These are phyloP conservation scores for Psittacula cyanocephala DNA, from an alignment of 2,113 vertebrate species.

Conservation along the genomic window DNA sequence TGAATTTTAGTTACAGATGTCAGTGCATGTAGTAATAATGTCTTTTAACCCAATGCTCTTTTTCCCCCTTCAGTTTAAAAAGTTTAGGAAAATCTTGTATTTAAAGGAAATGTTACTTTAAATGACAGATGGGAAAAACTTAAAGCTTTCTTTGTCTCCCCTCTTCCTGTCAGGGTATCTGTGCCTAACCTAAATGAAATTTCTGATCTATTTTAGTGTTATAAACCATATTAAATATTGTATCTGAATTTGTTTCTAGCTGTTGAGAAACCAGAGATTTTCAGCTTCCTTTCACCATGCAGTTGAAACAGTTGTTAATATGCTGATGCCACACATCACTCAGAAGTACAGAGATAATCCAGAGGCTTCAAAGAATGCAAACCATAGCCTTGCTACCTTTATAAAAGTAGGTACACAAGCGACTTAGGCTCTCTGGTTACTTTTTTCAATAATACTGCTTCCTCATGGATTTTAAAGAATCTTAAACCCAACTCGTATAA, in stretches of 20 bases:
- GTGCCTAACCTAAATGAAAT: neutral
- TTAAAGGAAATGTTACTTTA: neutral
- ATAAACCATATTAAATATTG: neutral
- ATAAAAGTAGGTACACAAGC: constrained; percentile 84
- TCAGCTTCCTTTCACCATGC: constrained; percentile 92
- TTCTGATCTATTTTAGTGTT: neutral
- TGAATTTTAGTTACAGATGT: neutral
- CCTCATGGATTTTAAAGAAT: neutral
- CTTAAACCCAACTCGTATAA: neutral
- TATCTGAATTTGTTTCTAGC: constrained; percentile 69
- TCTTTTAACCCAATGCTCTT: neutral
- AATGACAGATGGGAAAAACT: neutral
- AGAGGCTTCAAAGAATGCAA: constrained; percentile 94
- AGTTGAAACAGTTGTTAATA: constrained; percentile 94
- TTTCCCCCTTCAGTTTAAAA: neutral
- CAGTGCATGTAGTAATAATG: neutral
- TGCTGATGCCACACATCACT: constrained; percentile 96
- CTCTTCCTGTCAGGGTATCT: neutral
- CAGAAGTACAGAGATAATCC: constrained; percentile 98
- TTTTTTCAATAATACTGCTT: neutral
- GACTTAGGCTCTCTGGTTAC: neutral
- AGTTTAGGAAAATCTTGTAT: neutral
- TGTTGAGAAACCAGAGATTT: constrained; percentile 95
- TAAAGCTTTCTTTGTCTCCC: neutral
- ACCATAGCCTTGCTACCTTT: constrained; percentile 95